phyloP scores from a whole-genome alignment of 2,113 vertebrate species.

The Hipposideros armiger region DNA sequence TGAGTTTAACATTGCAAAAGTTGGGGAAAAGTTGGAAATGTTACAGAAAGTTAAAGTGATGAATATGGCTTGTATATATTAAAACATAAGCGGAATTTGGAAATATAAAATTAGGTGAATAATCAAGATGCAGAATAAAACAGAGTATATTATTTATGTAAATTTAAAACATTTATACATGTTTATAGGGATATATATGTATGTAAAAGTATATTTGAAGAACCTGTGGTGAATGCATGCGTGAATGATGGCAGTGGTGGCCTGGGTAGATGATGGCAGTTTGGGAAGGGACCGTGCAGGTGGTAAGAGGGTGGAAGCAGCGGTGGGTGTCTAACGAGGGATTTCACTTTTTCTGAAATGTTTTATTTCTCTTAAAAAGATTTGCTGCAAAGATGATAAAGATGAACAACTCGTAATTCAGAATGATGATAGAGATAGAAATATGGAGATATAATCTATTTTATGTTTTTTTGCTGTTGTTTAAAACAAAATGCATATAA shows the following conservation, averaged over 20 bases:
- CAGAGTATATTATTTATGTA: background rate
- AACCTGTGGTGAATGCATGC: too few relatives aligned
- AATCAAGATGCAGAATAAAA: background rate
- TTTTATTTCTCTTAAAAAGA: constrained; percentile 9
- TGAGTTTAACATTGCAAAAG: background rate
- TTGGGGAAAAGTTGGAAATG: background rate
- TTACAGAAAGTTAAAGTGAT: background rate
- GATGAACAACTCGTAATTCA: background rate
- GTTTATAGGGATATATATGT: background rate
- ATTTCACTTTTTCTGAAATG: background rate
- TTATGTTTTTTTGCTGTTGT: background rate
- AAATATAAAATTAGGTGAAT: background rate
- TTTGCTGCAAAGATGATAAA: background rate
- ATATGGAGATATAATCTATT: background rate
- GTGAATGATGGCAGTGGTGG: background rate
- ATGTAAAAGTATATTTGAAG: background rate
- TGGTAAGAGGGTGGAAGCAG: background rate
- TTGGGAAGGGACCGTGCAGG: background rate
- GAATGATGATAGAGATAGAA: background rate
- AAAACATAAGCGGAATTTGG: background rate
- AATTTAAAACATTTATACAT: background rate
- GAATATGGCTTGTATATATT: background rate
- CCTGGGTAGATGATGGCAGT: too few relatives aligned
- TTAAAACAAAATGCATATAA: background rate
- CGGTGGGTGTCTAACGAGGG: background rate